Base-by-base conservation (phyloP, 2,888 invertebrate genomes). In the Temnothorax ravouxi region DNA sequence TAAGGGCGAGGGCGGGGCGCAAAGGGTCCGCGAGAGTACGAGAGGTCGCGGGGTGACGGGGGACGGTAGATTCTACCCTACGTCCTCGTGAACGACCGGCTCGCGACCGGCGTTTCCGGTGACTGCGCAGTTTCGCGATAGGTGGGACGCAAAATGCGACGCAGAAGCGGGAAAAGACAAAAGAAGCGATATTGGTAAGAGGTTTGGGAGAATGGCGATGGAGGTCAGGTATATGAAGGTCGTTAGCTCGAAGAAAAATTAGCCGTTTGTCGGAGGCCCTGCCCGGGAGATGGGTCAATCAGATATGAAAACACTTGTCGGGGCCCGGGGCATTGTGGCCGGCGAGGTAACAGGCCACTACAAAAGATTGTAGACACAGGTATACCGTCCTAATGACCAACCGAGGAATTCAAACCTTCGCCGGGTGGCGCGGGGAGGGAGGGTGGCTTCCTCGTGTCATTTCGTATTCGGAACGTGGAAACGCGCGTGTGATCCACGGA, bases 261-360 rank as follows among this genome's bases (percentile, higher is more conserved):
- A 91, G 92, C 90, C 92, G 91, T 93, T 93, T 92, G 91, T 91
- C 89, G 89, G 89, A 75, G 85, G 82, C 84, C 25, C 83, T 54
- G 76, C 84, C 71, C 83, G 84, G 76, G 87, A 93, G 94, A 94
- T 93, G 93, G 93, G 94, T 93, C 93, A 93, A 94, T 94, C 93
- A 93, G 94, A 93, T 93, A 94, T 84, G 93, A 92, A 92, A 93
- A 93, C 93, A 93, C 91, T 93, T 92, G 93, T 93, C 91, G 89
- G 90, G 84, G 74, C 56, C 29, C 86, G 89, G n/a, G 84, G 90
- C 90, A 93, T 93, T 93, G 93, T 93, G 56, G 77, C 89, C 91
- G 88, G 34, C 72, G 87, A 91, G 89, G 92, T 90, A 92, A 91
- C 91, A 89, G 93, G 91, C 88, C 54, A 34, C 88, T 86, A 88